Evolutionary conservation across 2,113 vertebrate genomes (phyloP), one percentile per base, ranked within the genome.

Genomic region (Rhombomys opimus): DNA sequence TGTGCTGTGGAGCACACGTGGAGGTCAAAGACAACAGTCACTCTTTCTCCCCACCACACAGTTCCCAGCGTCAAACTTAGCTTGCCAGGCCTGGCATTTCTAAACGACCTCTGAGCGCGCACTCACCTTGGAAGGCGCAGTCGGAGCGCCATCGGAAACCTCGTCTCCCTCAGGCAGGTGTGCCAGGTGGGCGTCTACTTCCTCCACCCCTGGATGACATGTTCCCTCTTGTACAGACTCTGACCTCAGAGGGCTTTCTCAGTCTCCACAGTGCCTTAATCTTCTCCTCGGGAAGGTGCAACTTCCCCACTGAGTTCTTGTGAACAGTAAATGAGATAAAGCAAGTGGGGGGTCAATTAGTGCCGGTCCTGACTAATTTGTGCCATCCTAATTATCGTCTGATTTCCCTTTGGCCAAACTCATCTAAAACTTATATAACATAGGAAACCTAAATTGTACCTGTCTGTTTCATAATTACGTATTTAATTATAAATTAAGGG

Each of bases 401-500:
- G 86, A 94, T 38, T 92, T 90, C 82, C 95, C 92, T 75, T 88
- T 68, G 82, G 84, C 63, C 82, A 80, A 92, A 65, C 27, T 68
- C 82, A 80, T 54, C 77, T 80, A 78, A 88, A 94, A 93, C 50
- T 80, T n/a, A 94, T 59, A 73, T 68, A 41, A 75, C 68, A 95
- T 57, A 32, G 81, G 76, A 94, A 72, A 94, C 77, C 57, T 90
- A 91, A 96, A 80, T 76, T 75, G 27, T 77, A 65, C 57, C 65
- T 67, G 75, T 78, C 76, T 87, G 13, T 67, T 63, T 50, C 75
- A 76, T 92, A 86, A 96, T 96, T 70, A 77, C 54, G 54, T 89
- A 52, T 91, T 93, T 89, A 80, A 91, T 95, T 91, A 88, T 78
- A 90, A 78, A 72, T 87, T 87, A 78, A 77, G 61, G 27, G 59